A percentile compares a stretch with the other conserved stretches of the same genome.
Evolutionary conservation across 2,797 vertebrate species (phyloP).

Genomic region (Rousettus madagascariensis): DNA sequence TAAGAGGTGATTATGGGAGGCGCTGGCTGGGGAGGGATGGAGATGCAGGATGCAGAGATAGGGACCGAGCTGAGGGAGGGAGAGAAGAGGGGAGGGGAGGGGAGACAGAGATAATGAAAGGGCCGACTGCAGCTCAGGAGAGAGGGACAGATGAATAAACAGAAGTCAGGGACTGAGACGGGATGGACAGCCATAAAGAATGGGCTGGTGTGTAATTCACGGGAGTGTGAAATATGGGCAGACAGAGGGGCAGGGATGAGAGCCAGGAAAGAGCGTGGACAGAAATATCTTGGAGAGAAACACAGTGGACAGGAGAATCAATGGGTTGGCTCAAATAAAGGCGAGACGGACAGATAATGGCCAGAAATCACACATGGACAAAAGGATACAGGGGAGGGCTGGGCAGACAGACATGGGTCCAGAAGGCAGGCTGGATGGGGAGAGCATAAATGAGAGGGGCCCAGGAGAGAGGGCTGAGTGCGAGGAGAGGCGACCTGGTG

Average conservation of each 20-base stretch:
- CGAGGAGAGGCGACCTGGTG: not conserved
- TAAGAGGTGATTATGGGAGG: not conserved
- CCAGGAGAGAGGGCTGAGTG: not conserved
- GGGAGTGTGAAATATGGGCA: not conserved
- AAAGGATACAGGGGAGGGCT: not conserved
- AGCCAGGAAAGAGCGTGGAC: not conserved
- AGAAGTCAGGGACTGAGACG: not conserved
- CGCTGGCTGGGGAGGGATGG: not conserved
- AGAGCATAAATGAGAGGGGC: not conserved
- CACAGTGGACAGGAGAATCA: not conserved
- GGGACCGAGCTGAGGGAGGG: not conserved
- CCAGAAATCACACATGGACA: conserved; percentile 17
- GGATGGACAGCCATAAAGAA: not conserved
- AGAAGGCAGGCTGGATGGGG: not conserved
- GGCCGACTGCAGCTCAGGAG: not conserved
- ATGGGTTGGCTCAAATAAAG: not conserved
- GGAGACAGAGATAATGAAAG: not conserved
- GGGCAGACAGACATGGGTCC: not conserved
- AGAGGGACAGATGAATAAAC: not conserved
- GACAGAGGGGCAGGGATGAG: not conserved
- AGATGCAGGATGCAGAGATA: not conserved
- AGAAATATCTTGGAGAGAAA: not conserved
- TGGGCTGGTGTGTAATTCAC: not conserved
- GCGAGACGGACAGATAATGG: not conserved
- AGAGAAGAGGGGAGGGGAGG: not conserved